phyloP scores from a whole-genome alignment of 2,888 invertebrate species.

The Bibio marci region DNA sequence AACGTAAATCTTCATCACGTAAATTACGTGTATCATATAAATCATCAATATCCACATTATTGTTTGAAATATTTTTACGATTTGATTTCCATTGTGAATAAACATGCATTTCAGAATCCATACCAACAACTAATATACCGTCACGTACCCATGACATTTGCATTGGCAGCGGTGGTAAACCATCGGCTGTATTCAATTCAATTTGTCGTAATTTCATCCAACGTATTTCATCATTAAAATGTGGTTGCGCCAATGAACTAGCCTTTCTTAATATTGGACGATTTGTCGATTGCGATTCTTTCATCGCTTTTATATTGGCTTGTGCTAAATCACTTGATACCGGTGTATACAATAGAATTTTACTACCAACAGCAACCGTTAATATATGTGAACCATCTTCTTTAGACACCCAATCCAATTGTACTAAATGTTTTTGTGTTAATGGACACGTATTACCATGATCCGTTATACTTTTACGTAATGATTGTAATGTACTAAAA shows the following conservation, averaged over 20 bases:
- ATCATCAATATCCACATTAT: slow-evolving; percentile 42
- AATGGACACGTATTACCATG: slow-evolving; percentile 82
- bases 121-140: slow-evolving; percentile 93
- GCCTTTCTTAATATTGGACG: slow-evolving; percentile 77
- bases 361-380: slow-evolving; percentile 89
- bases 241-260: slow-evolving; percentile 75
- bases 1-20: slow-evolving; percentile 48
- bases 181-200: slow-evolving; percentile 83
- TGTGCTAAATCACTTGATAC: slow-evolving; percentile 90
- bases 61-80: slow-evolving; percentile 16
- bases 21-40: slow-evolving; percentile 53
- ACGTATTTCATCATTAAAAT: slow-evolving; percentile 80
- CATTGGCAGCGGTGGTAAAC: slow-evolving; percentile 92
- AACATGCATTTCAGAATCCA: slow-evolving; percentile 99
- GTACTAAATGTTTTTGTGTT: slow-evolving; percentile 84
- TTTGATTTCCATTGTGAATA: slow-evolving; percentile 92
- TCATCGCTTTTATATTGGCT: slow-evolving; percentile 83
- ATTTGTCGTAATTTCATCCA: slow-evolving; percentile 94
- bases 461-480: slow-evolving; percentile 76
- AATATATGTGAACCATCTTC: slow-evolving; percentile 97
- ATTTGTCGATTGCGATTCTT: slow-evolving; percentile 67
- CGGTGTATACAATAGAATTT: slow-evolving; percentile 81
- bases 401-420: slow-evolving; percentile 97
- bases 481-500: slow-evolving; percentile 73
- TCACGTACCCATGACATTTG: slow-evolving; percentile 98